Conservation (phyloP, 2,888 invertebrate genomes). For the Ormyrus thymus region DNA sequence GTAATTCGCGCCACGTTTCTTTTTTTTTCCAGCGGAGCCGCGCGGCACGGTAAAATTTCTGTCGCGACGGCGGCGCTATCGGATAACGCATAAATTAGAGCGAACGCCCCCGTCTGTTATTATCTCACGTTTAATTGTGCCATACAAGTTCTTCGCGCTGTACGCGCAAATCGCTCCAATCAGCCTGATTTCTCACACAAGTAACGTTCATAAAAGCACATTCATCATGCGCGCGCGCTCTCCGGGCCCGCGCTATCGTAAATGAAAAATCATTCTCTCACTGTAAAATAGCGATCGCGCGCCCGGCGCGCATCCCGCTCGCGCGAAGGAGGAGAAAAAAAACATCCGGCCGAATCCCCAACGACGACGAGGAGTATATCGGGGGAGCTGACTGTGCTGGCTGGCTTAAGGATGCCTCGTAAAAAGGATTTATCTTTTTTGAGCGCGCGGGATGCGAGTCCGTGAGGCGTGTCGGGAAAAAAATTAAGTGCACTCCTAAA, state of each 20-base stretch:
- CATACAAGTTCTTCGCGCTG: neutral
- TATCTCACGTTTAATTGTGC: conserved; percentile 35
- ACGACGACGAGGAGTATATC: neutral
- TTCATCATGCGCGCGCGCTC: conserved; percentile 31
- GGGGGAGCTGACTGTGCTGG: no score
- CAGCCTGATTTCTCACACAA: conserved; percentile 44
- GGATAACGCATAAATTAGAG: conserved; percentile 45
- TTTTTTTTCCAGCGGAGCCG: conserved; percentile 12
- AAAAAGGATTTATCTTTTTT: conserved; percentile 15
- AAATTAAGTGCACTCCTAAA: conserved; percentile 19
- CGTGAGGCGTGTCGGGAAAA: neutral
- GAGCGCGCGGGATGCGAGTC: neutral
- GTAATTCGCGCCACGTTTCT: conserved; percentile 21
- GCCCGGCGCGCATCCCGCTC: conserved; percentile 39
- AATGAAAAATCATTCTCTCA: conserved; percentile 44
- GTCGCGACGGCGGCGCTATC: conserved; percentile 29
- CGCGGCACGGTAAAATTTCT: conserved; percentile 18
- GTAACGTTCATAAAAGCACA: conserved; percentile 42
- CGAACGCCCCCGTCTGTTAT: conserved; percentile 21
- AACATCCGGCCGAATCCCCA: conserved; percentile 4
- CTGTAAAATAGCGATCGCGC: conserved; percentile 40
- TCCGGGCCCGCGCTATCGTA: conserved; percentile 28
- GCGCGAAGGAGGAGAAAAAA: neutral
- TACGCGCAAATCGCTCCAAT: conserved; percentile 10
- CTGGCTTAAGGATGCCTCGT: conserved; percentile 16